Conservation (phyloP, 2,113 vertebrate genomes). For the Hypanus sabinus region DNA sequence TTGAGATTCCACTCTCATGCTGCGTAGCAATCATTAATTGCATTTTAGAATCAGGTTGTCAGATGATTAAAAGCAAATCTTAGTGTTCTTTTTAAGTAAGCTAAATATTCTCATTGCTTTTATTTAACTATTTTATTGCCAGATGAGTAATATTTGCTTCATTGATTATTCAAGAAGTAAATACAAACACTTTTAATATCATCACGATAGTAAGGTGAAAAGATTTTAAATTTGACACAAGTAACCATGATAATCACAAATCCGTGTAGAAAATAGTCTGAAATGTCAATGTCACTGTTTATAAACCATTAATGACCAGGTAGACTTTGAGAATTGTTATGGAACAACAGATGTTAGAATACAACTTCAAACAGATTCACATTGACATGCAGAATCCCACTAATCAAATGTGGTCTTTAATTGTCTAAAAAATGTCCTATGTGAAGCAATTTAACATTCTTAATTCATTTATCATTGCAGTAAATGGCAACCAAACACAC, state of each 20-base stretch:
- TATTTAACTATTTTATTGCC: conserved; percentile 20
- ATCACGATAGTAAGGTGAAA: conserved; percentile 21
- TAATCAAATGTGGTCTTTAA: conserved; percentile 3
- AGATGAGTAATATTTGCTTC: neutral
- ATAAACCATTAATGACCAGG: conserved; percentile 28
- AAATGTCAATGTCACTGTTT: conserved; percentile 3
- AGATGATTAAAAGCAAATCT: neutral
- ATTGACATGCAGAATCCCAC: neutral
- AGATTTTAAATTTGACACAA: neutral
- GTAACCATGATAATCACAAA: conserved; percentile 15
- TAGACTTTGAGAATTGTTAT: neutral
- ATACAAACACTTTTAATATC: conserved; percentile 13
- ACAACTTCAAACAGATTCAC: neutral
- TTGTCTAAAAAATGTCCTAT: neutral
- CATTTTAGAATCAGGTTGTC: neutral
- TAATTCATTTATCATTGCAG: neutral
- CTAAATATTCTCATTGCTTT: neutral
- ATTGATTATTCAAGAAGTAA: conserved; percentile 14
- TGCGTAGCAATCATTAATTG: neutral
- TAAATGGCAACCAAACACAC: neutral
- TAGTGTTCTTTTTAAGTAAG: neutral
- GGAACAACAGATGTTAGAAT: neutral
- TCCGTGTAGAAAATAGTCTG: neutral
- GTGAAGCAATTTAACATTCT: neutral
- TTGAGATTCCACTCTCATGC: neutral